Base-by-base conservation (phyloP, 1,140 invertebrate species). In the Pogonomyrmex californicus region DNA sequence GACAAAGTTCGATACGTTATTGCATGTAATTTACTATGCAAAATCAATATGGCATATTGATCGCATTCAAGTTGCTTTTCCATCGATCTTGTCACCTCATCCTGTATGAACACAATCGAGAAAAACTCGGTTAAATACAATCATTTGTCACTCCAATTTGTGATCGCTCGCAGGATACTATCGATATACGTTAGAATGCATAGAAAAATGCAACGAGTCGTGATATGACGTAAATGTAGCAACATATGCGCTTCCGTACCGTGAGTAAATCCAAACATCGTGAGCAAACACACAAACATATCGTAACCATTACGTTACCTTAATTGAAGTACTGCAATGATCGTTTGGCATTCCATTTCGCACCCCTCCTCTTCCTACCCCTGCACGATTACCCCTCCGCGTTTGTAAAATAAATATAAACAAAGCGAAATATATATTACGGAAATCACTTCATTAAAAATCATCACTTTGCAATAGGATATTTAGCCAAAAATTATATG, bases 271-370 rank as follows among this genome's bases (percentile, higher is more conserved):
- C n/a, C 63, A 70, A 81, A 54, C 47, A 68, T 81, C 36, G n/a
- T 41, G 9, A 81, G 63, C 63, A 81, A 81, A 68, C 77, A 65
- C 30, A 68, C 77, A 54, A 79, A 49, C 36, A 70, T 81, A 81
- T 81, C 63, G 47, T 36, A 41, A 81, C 47, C 77, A 54, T 78
- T 79, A 44, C 63, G 76, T 75, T 81, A 81, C 47, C 63, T 81
- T 81, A 81, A 81, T 81, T 81, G 77, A 70, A 23, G 63, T 81
- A 81, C 47, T 41, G 77, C 62, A 70, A 81, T 36, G 77, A 54
- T 81, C 63, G 47, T 54, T 81, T 51, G 36, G 33, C 63, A 81
- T n/a, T 68, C 77, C 30, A 81, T 81, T 54, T 68, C 23, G 47
- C 7, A 33, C 63, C 54, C n/a, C 14, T 23, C 23, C 23, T 23